Percentiles rank a stretch among this genome's conserved stretches.
These are phyloP conservation scores for Tenthredo mesomela DNA, from an alignment of 2,888 invertebrate genomes.

Conservation along the genomic window DNA sequence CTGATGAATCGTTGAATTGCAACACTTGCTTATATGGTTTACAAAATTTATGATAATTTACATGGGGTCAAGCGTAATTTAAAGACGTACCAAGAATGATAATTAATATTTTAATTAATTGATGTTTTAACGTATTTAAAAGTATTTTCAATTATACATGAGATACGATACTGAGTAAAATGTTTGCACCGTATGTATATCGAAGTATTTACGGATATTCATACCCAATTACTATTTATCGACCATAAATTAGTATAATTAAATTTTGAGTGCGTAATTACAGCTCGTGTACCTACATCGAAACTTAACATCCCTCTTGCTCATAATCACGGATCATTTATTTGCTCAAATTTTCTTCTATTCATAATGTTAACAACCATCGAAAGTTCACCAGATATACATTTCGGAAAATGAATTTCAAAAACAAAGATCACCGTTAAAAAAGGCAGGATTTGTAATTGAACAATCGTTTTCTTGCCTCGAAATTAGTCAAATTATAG, in stretches of 20 bases:
- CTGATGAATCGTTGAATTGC: not conserved
- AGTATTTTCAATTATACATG: not conserved
- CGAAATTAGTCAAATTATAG: too few species aligned
- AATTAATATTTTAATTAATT: not conserved
- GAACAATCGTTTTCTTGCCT: too few species aligned
- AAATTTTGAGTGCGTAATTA: not conserved
- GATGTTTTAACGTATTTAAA: not conserved
- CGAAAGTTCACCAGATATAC: not conserved
- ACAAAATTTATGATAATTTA: not conserved
- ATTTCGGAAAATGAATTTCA: not conserved
- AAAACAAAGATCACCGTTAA: not conserved
- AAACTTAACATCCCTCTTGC: not conserved
- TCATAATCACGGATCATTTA: not conserved
- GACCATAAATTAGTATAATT: not conserved
- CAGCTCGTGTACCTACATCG: not conserved
- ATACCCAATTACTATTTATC: not conserved
- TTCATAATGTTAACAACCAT: not conserved
- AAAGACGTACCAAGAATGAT: not conserved
- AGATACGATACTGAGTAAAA: not conserved
- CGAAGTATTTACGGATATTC: not conserved
- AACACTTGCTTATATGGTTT: slow-evolving; percentile 2
- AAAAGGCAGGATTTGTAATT: too few species aligned
- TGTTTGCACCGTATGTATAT: slow-evolving; percentile 5
- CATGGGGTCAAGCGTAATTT: not conserved
- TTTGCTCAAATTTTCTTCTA: not conserved